phyloP scores from a whole-genome alignment of 2,888 invertebrate genomes.

The Craniophora ligustri region DNA sequence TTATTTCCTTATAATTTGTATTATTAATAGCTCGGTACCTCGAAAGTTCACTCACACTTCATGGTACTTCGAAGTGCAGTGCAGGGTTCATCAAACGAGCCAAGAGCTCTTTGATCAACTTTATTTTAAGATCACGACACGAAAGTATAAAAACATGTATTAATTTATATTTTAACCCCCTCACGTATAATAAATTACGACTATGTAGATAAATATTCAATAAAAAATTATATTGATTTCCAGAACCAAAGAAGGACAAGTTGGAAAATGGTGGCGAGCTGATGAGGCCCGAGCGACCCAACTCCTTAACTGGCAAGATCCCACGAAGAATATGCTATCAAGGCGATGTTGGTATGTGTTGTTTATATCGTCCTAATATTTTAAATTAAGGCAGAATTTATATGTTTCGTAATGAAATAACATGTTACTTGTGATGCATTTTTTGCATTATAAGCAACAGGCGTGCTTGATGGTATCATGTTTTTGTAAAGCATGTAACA shows the following conservation, averaged over 20 bases:
- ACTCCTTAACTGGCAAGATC: conserved; percentile 93
- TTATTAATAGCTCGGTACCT: conserved; percentile 23
- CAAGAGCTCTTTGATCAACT: neutral
- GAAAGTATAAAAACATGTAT: neutral
- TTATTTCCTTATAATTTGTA: too few species aligned
- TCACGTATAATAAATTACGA: too few species aligned
- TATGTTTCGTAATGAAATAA: too few species aligned
- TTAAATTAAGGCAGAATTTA: neutral
- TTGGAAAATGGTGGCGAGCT: conserved; percentile 91
- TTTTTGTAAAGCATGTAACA: neutral
- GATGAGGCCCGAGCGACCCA: conserved; percentile 93
- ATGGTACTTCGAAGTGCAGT: conserved; percentile 8
- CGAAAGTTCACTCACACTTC: conserved; percentile 23
- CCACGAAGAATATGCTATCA: conserved; percentile 94
- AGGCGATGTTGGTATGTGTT: conserved; percentile 90
- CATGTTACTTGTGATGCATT: too few species aligned
- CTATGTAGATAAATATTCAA: too few species aligned
- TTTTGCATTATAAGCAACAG: too few species aligned
- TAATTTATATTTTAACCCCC: too few species aligned
- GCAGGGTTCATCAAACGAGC: conserved; percentile 3
- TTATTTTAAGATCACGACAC: conserved; percentile 2
- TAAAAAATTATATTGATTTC: conserved; percentile 83
- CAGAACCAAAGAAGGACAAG: conserved; percentile 98
- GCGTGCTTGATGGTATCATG: too few species aligned
- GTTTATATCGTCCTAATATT: neutral